Percentiles rank a stretch among this genome's conserved stretches.
These are phyloP conservation scores for Phaedon cochleariae DNA, from an alignment of 2,888 invertebrate species.

Conservation along the genomic window DNA sequence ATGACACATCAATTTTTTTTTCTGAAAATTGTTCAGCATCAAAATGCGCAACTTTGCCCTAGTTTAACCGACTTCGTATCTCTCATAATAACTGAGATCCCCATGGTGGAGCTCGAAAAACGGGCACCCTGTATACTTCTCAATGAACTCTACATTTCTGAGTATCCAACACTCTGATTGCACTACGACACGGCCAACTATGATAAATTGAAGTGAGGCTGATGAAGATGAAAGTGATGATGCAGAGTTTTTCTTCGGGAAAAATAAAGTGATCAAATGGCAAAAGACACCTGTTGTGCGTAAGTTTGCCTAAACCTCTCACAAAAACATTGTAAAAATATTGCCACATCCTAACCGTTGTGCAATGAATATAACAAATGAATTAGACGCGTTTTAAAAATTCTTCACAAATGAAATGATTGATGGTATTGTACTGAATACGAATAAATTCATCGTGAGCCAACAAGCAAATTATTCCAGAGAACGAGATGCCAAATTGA, in stretches of 20 bases:
- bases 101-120: too few species aligned
- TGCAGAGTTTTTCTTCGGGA: slow-evolving; percentile 10
- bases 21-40: too few species aligned
- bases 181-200: too few species aligned
- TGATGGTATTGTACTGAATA: neutral
- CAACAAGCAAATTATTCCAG: neutral
- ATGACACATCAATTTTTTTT: too few species aligned
- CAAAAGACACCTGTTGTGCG: slow-evolving; percentile 17
- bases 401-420: neutral
- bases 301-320: slow-evolving; percentile 17
- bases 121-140: too few species aligned
- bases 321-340: slow-evolving; percentile 21
- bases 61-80: too few species aligned
- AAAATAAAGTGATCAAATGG: slow-evolving; percentile 4
- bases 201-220: too few species aligned
- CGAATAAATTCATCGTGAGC: slow-evolving; percentile 1
- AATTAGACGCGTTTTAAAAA: slow-evolving; percentile 5
- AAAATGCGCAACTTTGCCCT: too few species aligned
- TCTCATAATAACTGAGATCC: too few species aligned
- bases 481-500: too few species aligned
- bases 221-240: slow-evolving; percentile 13
- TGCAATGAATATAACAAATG: slow-evolving; percentile 3
- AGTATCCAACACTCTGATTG: too few species aligned
- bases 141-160: too few species aligned
- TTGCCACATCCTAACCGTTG: neutral